Conservation (phyloP, 2,797 vertebrate species). For the Platyrinchus mystaceus region DNA sequence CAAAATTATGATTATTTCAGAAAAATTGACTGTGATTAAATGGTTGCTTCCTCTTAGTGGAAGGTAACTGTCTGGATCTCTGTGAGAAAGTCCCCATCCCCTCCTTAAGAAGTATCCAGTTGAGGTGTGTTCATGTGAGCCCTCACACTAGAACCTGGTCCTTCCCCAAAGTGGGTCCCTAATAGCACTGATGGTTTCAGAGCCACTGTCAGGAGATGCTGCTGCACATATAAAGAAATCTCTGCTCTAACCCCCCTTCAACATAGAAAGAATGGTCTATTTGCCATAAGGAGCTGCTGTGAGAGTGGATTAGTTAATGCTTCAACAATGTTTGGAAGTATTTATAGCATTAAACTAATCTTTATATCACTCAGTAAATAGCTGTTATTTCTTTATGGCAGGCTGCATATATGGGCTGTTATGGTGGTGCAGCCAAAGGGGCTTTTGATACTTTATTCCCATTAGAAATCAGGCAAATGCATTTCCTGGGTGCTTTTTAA, state of each 20-base stretch:
- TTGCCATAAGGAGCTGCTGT: background rate
- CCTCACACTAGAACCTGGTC: background rate
- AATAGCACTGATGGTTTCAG: background rate
- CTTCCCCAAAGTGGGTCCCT: too few species aligned
- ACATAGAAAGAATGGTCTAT: background rate
- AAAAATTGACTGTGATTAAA: background rate
- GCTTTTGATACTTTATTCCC: background rate
- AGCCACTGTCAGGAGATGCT: background rate
- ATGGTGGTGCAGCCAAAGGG: background rate
- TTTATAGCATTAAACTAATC: background rate
- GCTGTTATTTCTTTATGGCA: background rate
- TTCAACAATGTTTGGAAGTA: background rate
- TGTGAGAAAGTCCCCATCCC: background rate
- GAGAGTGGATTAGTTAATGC: background rate
- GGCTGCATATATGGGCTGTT: background rate
- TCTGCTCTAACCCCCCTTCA: background rate
- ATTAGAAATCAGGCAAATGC: background rate
- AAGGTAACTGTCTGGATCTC: background rate
- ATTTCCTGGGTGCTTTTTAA: background rate
- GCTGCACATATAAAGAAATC: background rate
- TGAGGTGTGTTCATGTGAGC: background rate
- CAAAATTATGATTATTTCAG: background rate
- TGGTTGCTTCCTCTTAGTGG: background rate
- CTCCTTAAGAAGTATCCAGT: background rate
- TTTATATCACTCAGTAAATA: background rate